These are phyloP conservation scores for Tanypteryx hageni DNA, from an alignment of 2,888 invertebrate genomes.

Conservation along the genomic window DNA sequence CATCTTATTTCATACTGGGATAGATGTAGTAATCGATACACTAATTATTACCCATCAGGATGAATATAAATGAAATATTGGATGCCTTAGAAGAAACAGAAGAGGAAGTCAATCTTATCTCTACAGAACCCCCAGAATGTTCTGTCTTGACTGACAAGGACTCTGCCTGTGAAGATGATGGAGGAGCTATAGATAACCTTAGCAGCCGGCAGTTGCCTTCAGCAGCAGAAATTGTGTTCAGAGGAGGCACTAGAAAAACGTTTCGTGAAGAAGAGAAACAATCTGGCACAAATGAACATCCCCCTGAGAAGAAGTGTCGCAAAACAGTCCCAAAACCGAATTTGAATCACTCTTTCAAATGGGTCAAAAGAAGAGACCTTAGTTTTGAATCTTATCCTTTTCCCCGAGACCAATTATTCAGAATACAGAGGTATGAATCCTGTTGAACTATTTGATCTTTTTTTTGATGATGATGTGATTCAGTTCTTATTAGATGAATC, in stretches of 20 bases:
- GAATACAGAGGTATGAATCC: too few species aligned
- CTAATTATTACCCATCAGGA: background rate
- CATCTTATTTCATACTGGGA: too few species aligned
- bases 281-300: background rate
- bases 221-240: background rate
- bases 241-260: background rate
- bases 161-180: background rate
- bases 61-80: background rate
- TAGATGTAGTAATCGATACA: background rate
- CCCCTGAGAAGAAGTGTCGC: background rate
- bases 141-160: background rate
- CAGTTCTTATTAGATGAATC: too few species aligned
- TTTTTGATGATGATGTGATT: too few species aligned
- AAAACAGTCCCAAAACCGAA: conserved; percentile 1
- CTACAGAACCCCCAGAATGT: background rate
- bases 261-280: background rate
- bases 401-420: too few species aligned
- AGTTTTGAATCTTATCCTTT: too few species aligned
- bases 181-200: background rate
- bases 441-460: too few species aligned
- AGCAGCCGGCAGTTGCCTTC: background rate
- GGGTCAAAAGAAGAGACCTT: too few species aligned
- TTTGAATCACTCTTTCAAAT: too few species aligned
- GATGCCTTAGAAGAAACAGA: background rate
- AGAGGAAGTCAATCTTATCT: background rate